Evolutionary conservation across 2,113 vertebrate species (phyloP).

Genomic region (Gallinago media): DNA sequence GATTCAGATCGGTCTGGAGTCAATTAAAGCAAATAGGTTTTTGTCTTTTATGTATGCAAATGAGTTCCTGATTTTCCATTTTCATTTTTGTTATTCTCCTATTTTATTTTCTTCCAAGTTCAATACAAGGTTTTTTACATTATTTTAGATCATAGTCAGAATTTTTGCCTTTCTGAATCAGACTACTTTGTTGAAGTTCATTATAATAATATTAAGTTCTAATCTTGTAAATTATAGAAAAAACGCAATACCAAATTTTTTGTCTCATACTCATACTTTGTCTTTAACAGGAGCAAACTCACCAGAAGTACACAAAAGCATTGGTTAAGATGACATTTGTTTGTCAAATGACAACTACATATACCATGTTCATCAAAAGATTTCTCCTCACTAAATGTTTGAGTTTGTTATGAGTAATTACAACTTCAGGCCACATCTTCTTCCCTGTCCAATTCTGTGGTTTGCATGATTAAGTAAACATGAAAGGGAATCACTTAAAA

Average conservation of each 20-base stretch:
- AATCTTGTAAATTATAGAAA: not conserved
- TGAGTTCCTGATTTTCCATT: not conserved
- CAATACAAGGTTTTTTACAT: not conserved
- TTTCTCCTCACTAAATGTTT: not conserved
- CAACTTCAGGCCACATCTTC: not conserved
- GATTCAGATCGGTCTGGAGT: not conserved
- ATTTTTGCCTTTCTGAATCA: not conserved
- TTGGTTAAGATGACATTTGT: not conserved
- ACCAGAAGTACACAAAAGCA: not conserved
- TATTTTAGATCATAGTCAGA: not conserved
- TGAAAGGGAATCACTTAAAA: not conserved
- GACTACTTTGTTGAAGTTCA: not conserved
- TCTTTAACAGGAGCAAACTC: not conserved
- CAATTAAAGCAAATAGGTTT: not conserved
- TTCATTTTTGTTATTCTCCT: not conserved
- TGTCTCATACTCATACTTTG: not conserved
- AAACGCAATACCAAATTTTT: not conserved
- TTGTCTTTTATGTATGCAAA: not conserved
- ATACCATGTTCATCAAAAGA: not conserved
- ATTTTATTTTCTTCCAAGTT: not conserved
- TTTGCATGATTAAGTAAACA: not conserved
- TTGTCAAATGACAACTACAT: not conserved
- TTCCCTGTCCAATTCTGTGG: not conserved
- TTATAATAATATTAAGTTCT: not conserved
- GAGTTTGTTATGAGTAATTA: not conserved